These are phyloP conservation scores for Euzophera pinguis DNA, from an alignment of 2,888 invertebrate genomes.

Conservation along the genomic window DNA sequence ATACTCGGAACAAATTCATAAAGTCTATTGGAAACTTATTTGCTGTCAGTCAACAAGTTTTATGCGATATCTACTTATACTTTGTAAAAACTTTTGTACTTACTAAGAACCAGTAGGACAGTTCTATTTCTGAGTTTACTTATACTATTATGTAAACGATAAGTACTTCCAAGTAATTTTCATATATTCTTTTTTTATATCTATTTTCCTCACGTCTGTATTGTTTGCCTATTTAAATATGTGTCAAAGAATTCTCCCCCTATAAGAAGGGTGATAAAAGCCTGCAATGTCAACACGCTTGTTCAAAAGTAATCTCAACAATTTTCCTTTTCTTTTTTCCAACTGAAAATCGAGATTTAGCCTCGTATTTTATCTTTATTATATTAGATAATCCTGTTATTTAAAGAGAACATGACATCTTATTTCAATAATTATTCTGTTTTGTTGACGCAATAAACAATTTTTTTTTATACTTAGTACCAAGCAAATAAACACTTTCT, in stretches of 20 bases:
- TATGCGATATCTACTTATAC: too few relatives aligned
- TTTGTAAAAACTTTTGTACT: too few relatives aligned
- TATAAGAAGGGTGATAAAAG: slow-evolving; percentile 74
- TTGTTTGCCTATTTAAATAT: slow-evolving; percentile 77
- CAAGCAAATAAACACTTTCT: neutral
- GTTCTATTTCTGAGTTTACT: neutral
- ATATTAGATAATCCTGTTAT: too few relatives aligned
- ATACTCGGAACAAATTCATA: slow-evolving; percentile 17
- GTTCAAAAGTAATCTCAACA: slow-evolving; percentile 71
- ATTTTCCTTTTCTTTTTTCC: slow-evolving; percentile 44
- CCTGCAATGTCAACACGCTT: slow-evolving; percentile 69
- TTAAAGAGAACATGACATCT: too few relatives aligned
- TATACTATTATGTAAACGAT: neutral
- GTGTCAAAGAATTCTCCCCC: slow-evolving; percentile 72
- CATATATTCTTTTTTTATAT: slow-evolving; percentile 37
- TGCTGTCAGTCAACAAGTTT: too few relatives aligned
- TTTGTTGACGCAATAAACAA: too few relatives aligned
- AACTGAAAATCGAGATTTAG: slow-evolving; percentile 4
- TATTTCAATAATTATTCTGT: too few relatives aligned
- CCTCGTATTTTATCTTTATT: neutral
- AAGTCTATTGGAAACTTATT: neutral
- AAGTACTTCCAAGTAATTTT: slow-evolving; percentile 13
- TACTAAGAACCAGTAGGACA: too few relatives aligned
- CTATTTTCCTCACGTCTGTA: slow-evolving; percentile 53
- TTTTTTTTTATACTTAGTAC: too few relatives aligned